Evolutionary conservation across 2,113 vertebrate genomes (phyloP).

Genomic region (Pseudopodoces humilis): DNA sequence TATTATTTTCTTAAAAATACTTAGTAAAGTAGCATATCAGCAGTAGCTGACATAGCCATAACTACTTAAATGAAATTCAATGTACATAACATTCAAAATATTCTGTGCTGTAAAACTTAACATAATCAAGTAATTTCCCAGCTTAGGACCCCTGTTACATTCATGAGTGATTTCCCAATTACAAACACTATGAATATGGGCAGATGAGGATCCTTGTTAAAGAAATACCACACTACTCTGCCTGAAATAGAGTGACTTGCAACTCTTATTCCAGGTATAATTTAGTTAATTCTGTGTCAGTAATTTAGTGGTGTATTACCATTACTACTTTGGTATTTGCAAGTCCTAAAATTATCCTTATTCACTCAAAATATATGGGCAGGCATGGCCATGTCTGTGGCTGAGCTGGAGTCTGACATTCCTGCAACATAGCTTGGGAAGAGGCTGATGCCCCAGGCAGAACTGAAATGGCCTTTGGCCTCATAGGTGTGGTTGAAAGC

Average conservation of each 20-base stretch:
- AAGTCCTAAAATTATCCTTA: neutral
- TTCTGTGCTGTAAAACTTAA: neutral
- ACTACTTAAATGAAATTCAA: neutral
- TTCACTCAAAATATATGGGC: neutral
- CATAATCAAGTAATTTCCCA: neutral
- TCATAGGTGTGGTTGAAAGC: neutral
- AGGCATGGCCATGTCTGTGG: neutral
- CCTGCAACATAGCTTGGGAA: rapidly evolving
- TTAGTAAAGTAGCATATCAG: neutral
- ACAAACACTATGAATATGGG: neutral
- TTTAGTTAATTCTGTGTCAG: neutral
- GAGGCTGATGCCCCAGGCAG: neutral
- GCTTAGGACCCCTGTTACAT: rapidly evolving
- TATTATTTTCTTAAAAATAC: neutral
- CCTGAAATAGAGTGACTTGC: neutral
- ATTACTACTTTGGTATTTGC: neutral
- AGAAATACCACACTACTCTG: neutral
- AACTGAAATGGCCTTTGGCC: neutral
- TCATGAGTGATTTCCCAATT: neutral
- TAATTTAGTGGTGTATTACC: neutral
- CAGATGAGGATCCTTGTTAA: neutral
- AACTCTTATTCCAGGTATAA: neutral
- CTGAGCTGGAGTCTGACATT: neutral
- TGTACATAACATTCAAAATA: neutral
- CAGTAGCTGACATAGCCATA: neutral